These are phyloP conservation scores for Tetraodon nigroviridis DNA, from an alignment of 2,113 vertebrate species.

Conservation along the genomic window DNA sequence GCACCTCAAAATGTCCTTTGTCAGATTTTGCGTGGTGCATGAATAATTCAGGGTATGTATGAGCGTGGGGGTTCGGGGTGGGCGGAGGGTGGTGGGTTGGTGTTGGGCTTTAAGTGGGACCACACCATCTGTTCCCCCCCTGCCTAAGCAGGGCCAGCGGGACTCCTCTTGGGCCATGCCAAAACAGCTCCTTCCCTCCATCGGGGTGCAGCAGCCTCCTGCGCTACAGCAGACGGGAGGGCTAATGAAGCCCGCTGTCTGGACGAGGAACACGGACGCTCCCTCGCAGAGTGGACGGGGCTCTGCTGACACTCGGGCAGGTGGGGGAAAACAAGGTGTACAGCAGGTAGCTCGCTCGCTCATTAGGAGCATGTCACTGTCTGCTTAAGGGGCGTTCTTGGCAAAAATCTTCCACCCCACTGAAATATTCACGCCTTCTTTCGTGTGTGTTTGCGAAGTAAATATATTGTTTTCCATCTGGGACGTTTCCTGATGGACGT, in stretches of 20 bases:
- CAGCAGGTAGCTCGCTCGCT: slow-evolving; percentile 56
- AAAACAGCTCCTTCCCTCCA: slow-evolving; percentile 47
- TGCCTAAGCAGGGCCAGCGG: slow-evolving; percentile 61
- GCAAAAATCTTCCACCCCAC: too few species aligned
- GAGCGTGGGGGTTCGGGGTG: slow-evolving; percentile 15
- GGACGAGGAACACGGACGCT: slow-evolving; percentile 37
- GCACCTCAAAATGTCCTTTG: slow-evolving; percentile 71
- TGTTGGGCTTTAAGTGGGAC: slow-evolving; percentile 66
- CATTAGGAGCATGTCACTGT: slow-evolving; percentile 44
- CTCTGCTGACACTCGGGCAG: slow-evolving; percentile 62
- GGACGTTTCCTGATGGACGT: too few species aligned
- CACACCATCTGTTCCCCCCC: slow-evolving; percentile 75
- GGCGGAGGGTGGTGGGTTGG: slow-evolving; percentile 32
- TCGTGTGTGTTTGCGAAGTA: too few species aligned
- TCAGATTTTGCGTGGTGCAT: slow-evolving; percentile 58
- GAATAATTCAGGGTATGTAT: slow-evolving; percentile 72
- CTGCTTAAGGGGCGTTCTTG: slow-evolving; percentile 17
- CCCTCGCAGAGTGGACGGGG: slow-evolving; percentile 54
- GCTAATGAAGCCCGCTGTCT: slow-evolving; percentile 69
- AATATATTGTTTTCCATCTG: too few species aligned
- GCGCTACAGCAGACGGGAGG: slow-evolving; percentile 56
- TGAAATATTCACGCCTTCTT: too few species aligned
- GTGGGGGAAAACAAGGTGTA: slow-evolving; percentile 60
- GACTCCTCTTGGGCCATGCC: slow-evolving; percentile 68
- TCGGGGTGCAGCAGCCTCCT: slow-evolving; percentile 55